phyloP scores from a whole-genome alignment of 2,113 vertebrate genomes.

The Microcebus murinus region DNA sequence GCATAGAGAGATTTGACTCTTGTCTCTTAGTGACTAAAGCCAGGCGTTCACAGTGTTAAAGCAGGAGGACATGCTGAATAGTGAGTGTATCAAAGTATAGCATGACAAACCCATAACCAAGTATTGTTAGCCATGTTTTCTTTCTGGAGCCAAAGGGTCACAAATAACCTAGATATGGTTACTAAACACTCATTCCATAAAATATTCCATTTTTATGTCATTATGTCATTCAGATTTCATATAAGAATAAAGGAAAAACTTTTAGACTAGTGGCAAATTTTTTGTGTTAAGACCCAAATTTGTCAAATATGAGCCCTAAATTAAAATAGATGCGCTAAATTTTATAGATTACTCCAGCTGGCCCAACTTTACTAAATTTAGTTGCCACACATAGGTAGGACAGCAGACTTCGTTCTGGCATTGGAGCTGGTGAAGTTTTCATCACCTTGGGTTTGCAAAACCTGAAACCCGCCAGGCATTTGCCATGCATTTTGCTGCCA shows the following conservation, averaged over 20 bases:
- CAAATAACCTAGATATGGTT: background rate
- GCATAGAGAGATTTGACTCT: background rate
- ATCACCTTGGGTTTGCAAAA: background rate
- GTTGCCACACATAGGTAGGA: accelerated
- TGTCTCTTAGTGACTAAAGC: background rate
- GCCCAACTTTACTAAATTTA: background rate
- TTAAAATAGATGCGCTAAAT: background rate
- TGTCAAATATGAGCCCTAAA: background rate
- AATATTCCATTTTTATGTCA: background rate
- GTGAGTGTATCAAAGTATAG: background rate
- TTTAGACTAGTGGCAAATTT: background rate
- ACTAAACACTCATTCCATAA: background rate
- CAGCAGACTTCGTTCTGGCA: background rate
- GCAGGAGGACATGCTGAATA: background rate
- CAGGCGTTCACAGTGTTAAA: background rate
- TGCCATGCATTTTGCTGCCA: constrained; percentile 9
- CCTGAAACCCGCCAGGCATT: constrained; percentile 47
- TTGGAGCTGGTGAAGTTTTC: background rate
- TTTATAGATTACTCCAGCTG: background rate
- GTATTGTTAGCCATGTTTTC: background rate
- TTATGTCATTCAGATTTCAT: background rate
- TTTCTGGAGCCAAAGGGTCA: background rate
- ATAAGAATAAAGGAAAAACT: background rate
- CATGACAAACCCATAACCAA: background rate
- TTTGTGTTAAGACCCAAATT: background rate